phyloP scores from a whole-genome alignment of 2,888 invertebrate species.

The Callyntrura sp. region DNA sequence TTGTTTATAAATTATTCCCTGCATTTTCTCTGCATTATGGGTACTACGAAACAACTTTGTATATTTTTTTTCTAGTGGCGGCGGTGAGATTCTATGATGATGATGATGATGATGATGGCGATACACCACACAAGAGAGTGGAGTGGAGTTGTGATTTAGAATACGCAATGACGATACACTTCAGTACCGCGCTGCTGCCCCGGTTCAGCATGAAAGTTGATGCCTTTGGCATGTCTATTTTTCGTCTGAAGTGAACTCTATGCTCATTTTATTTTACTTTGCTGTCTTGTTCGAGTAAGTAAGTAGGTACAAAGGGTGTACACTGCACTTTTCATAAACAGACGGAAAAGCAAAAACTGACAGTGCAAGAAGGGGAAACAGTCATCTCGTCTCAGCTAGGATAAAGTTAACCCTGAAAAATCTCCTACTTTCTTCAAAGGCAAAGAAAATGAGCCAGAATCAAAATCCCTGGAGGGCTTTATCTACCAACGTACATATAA shows the following conservation, averaged over 20 bases:
- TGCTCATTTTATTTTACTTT: conserved; percentile 5
- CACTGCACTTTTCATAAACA: conserved; percentile 50
- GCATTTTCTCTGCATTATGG: conserved; percentile 1
- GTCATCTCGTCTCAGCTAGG: neutral
- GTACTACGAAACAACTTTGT: neutral
- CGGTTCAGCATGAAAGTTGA: neutral
- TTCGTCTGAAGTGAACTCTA: neutral
- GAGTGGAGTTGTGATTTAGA: neutral
- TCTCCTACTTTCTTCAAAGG: conserved; percentile 26
- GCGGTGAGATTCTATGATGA: neutral
- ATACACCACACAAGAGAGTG: neutral
- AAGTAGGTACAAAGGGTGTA: neutral
- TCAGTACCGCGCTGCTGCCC: neutral
- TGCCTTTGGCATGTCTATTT: conserved; percentile 10
- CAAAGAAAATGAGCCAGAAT: conserved; percentile 41
- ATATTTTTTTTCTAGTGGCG: too few species aligned
- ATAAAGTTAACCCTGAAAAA: conserved; percentile 46
- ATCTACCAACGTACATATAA: neutral
- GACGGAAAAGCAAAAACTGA: conserved; percentile 19
- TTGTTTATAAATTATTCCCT: conserved; percentile 38
- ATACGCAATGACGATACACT: neutral
- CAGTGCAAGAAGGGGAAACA: neutral
- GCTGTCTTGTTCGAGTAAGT: neutral
- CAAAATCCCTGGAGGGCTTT: conserved; percentile 51
- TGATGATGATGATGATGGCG: neutral